Evolutionary conservation across 2,113 vertebrate genomes (phyloP), one percentile per base, ranked within the genome.

Genomic region (Ascaphus truei): DNA sequence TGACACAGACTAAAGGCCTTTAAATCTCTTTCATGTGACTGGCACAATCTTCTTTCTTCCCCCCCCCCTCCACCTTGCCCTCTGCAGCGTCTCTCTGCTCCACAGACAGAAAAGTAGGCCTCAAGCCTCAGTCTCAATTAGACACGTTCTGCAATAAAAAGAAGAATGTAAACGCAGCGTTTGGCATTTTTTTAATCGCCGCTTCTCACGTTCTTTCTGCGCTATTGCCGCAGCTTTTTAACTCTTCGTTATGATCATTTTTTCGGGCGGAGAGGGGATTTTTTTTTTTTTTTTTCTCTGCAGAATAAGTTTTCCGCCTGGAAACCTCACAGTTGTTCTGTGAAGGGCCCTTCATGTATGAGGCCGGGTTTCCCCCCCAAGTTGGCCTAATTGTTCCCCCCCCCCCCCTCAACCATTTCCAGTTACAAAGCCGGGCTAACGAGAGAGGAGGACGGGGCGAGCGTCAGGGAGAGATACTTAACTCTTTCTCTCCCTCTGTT

Each of bases 11-110:
- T 25, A 37, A 36, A 68, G 65, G 65, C 39, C 64, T 48, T 48
- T 48, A 56, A 68, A 68, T 68, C 65, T 58, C 53, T 68, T 68
- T 68, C 65, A 68, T 68, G 53, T 68, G 65, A 68, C 65, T 58
- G 52, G 36, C 52, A 18, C 37, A 45, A 23, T 45, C 45, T 48
- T n/a, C n/a, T n/a, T n/a, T n/a, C n/a, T n/a, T n/a, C n/a, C 7
- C 3, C 1, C 15, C 4, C 25, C 11, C 45, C 62, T 39, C 36
- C 31, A 50, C 48, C 41, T 62, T 15, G 36, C 41, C 58, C 52
- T 23, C 55, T 27, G 34, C 62, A 66, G 61, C 13, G 31, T 5
- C 13, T n/a, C n/a, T n/a, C n/a, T n/a, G n/a, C n/a, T n/a, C n/a
- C n/a, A n/a, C n/a, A n/a, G n/a, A n/a, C n/a, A n/a, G n/a, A n/a